A percentile compares a stretch with the other conserved stretches of the same genome.
Conservation (phyloP, 2,113 vertebrate genomes). For the Eretmochelys imbricata region DNA sequence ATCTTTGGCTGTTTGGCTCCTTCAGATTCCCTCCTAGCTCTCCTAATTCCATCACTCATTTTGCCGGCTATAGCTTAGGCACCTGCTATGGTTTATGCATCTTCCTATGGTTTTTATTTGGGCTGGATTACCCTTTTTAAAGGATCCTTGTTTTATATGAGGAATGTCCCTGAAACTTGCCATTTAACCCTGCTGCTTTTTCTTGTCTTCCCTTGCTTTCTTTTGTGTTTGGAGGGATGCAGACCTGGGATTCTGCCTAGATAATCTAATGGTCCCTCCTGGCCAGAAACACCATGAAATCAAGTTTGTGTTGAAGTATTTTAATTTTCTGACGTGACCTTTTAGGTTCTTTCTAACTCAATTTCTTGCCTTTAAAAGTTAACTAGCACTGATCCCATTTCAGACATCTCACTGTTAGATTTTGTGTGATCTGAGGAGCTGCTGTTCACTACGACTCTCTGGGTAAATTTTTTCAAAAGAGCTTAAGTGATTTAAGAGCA, state of each 20-base stretch:
- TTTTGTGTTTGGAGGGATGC: neutral
- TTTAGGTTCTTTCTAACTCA: conserved; percentile 25
- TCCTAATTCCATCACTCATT: conserved; percentile 27
- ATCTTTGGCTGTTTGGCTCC: conserved; percentile 23
- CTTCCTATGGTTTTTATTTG: neutral
- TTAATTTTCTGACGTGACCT: neutral
- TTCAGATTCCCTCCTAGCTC: conserved; percentile 23
- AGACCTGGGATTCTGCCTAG: neutral
- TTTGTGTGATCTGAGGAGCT: neutral
- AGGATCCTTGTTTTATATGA: neutral
- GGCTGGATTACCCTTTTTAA: conserved; percentile 6
- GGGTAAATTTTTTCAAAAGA: conserved; percentile 2
- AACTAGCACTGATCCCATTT: neutral
- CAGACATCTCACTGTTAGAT: neutral
- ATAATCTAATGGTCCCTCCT: neutral
- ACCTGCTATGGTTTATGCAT: neutral
- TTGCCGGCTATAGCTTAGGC: neutral
- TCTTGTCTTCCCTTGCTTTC: neutral
- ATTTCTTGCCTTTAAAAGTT: neutral
- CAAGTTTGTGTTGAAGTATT: neutral
- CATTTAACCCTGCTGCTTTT: neutral
- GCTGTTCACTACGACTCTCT: neutral
- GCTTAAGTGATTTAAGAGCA: neutral
- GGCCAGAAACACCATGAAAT: neutral
- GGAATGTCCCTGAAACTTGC: neutral